Evolutionary conservation across 2,797 vertebrate species (phyloP), one percentile per base, ranked within the genome.

Genomic region (Parauchenoglanis ngamensis): DNA sequence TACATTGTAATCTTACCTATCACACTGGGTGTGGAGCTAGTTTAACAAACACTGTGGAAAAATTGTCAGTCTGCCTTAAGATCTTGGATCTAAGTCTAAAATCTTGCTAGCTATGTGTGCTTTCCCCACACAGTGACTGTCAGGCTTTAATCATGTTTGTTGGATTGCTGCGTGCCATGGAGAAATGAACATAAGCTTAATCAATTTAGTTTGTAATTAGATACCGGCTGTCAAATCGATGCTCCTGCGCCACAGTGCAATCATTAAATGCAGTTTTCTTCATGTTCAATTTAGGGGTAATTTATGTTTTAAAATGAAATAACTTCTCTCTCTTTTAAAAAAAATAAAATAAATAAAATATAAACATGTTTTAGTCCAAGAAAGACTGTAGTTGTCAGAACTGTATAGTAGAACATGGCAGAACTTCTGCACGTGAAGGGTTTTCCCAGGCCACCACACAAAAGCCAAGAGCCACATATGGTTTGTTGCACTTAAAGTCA

Each of bases 81-180:
- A 49, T 75, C 35, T 40, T 40, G 35, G 35, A 40, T 40, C 35
- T 40, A 40, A 2, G 75, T 78, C 28, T n/a, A 61, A 44, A 61
- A 35, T 35, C 19, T 61, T 44, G 23, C n/a, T 44, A 17, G 8
- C 13, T 7, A 61, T 40, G 12, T 0, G 17, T 44, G 12, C 8
- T 49, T 67, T 83, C 21, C 13, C 44, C 15, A 52, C 17, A 31
- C 21, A 61, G 56, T 75, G 44, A 49, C 72, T 76, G 75, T 40
- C 35, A 40, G 35, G 35, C 35, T 61, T 80, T 61, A 25, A 80
- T 40, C 77, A 59, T 59, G 61, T 82, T 82, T 67, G 61, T 17
- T 82, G 61, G 44, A 49, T 82, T 82, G 44, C 44, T 44, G 12
- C 19, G 11, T 35, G n/a, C 44, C 44, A 13, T 52, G 28, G n/a